Evolutionary conservation across 2,888 invertebrate species (phyloP).

Genomic region (Drosophila picticornis): DNA sequence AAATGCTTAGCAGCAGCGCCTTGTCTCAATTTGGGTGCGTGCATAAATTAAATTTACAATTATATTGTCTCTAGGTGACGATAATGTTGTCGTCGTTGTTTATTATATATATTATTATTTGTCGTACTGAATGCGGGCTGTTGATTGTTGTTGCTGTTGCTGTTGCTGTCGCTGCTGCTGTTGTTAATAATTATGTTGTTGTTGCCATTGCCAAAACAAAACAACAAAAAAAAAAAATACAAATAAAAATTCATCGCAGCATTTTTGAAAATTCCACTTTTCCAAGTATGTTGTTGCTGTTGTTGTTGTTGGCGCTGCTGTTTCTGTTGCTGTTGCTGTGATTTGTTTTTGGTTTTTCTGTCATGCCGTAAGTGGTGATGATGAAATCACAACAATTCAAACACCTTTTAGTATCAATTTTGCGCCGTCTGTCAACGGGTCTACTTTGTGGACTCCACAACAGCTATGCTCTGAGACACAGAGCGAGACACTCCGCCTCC

Average conservation of each 20-base stretch:
- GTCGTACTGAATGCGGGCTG: constrained; percentile 8
- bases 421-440: constrained; percentile 64
- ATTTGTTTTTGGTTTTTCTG: constrained; percentile 73
- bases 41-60: constrained; percentile 75
- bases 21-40: constrained; percentile 54
- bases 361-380: constrained; percentile 77
- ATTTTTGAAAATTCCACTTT: constrained; percentile 76
- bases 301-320: constrained; percentile 9
- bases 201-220: constrained; percentile 39
- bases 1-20: constrained; percentile 15
- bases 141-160: constrained; percentile 42
- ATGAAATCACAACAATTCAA: constrained; percentile 81
- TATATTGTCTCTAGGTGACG: constrained; percentile 79
- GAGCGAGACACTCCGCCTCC: background rate
- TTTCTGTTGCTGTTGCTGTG: constrained; percentile 13
- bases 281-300: constrained; percentile 58
- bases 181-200: constrained; percentile 72
- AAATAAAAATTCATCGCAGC: constrained; percentile 49
- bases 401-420: constrained; percentile 80
- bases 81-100: constrained; percentile 72
- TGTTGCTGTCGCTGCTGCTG: constrained; percentile 36
- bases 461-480: constrained; percentile 5
- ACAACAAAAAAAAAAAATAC: constrained; percentile 38
- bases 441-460: background rate
- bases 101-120: constrained; percentile 57